These are phyloP conservation scores for Champsocephalus esox DNA, from an alignment of 2,797 vertebrate species.

Conservation along the genomic window DNA sequence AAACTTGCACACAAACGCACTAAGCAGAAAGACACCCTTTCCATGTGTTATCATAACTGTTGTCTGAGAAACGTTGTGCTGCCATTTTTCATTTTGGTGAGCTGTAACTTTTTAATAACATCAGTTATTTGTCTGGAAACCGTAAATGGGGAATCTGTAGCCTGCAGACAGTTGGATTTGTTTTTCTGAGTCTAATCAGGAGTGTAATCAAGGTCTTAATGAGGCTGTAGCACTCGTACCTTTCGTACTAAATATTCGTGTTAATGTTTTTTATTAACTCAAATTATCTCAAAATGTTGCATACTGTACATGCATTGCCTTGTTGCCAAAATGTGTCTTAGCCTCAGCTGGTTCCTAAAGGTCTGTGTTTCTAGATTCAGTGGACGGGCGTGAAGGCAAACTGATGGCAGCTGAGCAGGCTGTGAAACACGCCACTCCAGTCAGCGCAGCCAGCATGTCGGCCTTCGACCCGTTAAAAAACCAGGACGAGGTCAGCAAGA, in stretches of 20 bases:
- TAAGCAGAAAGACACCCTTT: neutral
- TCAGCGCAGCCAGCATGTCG: conserved; percentile 99
- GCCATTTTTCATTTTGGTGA: neutral
- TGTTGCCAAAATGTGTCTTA: neutral
- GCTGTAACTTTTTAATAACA: neutral
- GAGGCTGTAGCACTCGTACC: neutral
- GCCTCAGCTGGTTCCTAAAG: neutral
- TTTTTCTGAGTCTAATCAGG: neutral
- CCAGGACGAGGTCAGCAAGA: conserved; percentile 99
- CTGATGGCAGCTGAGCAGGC: conserved; percentile 88
- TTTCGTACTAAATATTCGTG: neutral
- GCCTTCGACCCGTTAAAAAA: conserved; percentile 99
- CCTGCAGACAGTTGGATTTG: conserved; percentile 26
- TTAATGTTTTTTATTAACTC: no score
- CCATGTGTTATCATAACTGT: conserved; percentile 13
- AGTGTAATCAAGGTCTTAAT: conserved; percentile 4
- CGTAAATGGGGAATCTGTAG: neutral
- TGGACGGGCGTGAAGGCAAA: conserved; percentile 93
- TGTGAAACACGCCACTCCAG: conserved; percentile 91
- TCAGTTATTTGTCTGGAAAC: conserved; percentile 1
- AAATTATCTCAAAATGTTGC: neutral
- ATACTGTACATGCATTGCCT: neutral
- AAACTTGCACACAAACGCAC: neutral
- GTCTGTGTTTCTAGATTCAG: conserved; percentile 79
- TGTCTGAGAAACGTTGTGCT: neutral